Conservation (phyloP, 2,113 vertebrate species). For the Labeo catla region DNA sequence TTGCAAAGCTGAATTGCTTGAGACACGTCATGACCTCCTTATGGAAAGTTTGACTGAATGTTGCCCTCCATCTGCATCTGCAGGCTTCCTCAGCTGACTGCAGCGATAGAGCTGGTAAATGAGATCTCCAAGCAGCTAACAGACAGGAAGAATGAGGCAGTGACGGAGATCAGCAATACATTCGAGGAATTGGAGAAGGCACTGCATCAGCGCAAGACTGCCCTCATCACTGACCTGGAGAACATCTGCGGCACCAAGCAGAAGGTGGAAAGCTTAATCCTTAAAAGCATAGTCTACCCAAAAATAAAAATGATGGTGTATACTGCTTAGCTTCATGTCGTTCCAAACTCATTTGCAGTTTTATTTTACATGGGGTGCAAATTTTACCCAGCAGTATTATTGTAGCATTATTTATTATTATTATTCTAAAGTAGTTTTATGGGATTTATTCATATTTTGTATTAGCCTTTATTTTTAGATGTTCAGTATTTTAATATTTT, state of each 20-base stretch:
- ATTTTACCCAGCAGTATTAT: too few relatives aligned
- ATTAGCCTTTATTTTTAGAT: background rate
- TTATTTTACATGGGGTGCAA: background rate
- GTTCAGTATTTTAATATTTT: background rate
- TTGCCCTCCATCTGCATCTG: background rate
- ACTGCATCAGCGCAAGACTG: slow-evolving; percentile 85
- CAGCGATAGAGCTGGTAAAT: slow-evolving; percentile 85
- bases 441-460: background rate
- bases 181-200: slow-evolving; percentile 91
- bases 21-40: background rate
- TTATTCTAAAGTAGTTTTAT: too few relatives aligned
- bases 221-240: slow-evolving; percentile 86
- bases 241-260: slow-evolving; percentile 84
- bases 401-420: too few relatives aligned
- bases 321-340: background rate
- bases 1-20: background rate
- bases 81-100: slow-evolving; percentile 90
- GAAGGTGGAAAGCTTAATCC: slow-evolving; percentile 77
- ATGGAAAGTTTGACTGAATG: background rate
- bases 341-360: background rate
- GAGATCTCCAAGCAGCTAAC: slow-evolving; percentile 90
- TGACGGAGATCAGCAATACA: slow-evolving; percentile 83
- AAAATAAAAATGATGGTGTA: background rate
- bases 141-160: slow-evolving; percentile 84
- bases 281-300: background rate